A percentile compares a stretch with the other conserved stretches of the same genome.
Evolutionary conservation across 2,888 invertebrate species (phyloP).

Genomic region (Hirtodrosophila confusa): DNA sequence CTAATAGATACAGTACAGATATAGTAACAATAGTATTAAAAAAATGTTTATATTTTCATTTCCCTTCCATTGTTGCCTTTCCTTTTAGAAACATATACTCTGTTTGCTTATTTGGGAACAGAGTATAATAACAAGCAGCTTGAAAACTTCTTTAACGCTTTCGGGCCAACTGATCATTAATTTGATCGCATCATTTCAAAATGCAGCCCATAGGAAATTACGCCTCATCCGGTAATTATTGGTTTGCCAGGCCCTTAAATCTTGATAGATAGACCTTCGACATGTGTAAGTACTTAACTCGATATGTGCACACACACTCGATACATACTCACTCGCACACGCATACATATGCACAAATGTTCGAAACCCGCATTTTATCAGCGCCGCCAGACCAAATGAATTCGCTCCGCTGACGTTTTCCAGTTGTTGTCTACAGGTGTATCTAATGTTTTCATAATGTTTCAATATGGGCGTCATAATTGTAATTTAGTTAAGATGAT

Average conservation of each 20-base stretch:
- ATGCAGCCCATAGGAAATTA: slow-evolving; percentile 72
- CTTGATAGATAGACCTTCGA: slow-evolving; percentile 69
- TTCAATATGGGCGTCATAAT: slow-evolving; percentile 66
- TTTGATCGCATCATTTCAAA: slow-evolving; percentile 66
- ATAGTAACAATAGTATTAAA: no score
- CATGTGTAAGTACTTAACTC: slow-evolving; percentile 39
- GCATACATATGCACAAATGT: neutral
- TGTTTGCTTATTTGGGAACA: no score
- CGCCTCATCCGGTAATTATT: slow-evolving; percentile 77
- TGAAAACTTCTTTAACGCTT: slow-evolving; percentile 53
- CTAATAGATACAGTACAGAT: no score
- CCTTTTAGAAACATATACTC: no score
- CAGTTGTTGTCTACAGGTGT: slow-evolving; percentile 50
- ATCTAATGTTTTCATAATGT: slow-evolving; percentile 52
- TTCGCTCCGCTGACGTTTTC: slow-evolving; percentile 33
- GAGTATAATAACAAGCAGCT: slow-evolving; percentile 12
- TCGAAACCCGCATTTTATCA: slow-evolving; percentile 57
- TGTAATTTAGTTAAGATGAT: slow-evolving; percentile 55
- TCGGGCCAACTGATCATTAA: slow-evolving; percentile 52
- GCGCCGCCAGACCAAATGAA: slow-evolving; percentile 58
- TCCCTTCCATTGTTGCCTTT: no score
- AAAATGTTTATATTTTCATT: no score
- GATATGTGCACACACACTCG: slow-evolving; percentile 9
- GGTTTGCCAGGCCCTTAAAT: slow-evolving; percentile 61
- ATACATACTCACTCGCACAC: slow-evolving; percentile 6